Evolutionary conservation across 2,797 vertebrate species (phyloP), one percentile per base, ranked within the genome.

Genomic region (Tadarida brasiliensis): DNA sequence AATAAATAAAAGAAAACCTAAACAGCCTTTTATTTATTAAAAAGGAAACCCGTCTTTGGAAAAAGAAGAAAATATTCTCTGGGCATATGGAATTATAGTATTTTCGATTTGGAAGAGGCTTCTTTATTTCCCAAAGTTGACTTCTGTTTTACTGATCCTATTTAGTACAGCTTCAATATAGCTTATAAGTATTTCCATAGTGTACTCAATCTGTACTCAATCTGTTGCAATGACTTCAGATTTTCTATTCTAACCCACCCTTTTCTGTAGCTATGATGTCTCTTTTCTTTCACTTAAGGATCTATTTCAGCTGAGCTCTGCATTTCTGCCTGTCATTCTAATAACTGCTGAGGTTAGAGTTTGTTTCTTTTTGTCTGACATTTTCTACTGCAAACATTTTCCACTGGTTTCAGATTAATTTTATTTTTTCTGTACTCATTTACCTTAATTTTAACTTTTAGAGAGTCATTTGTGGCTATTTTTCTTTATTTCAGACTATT

Each of bases 351-450:
- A 90, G 74, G 67, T 82, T 81, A 90, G 14, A 87, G 35, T 56
- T 68, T 85, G 35, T 11, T 94, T 20, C 44, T 91, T 85, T n/a
- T 80, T 35, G 49, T 71, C 33, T 90, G 87, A 83, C 68, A 73
- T 90, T 90, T 85, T 73, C 63, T 87, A 56, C 11, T 92, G 59
- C 11, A 84, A 90, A 91, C 11, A 47, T 35, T 95, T 96, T 65
- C 81, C 35, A 73, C 12, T 63, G 15, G 71, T 63, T 70, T 95
- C 76, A 87, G 56, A 77, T 83, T 61, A 86, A 30, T 88, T 84
- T 89, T 81, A 76, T 44, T 92, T 94, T 94, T 73, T 83, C 87
- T 28, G 16, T 0, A 51, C 22, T 86, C 51, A 82, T 87, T 49
- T 87, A 35, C 11, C 16, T 78, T 83, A 80, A 95, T 81, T 57